Evolutionary conservation across 2,797 vertebrate species (phyloP), one percentile per base, ranked within the genome.

Genomic region (Muraenolepis orangiensis): DNA sequence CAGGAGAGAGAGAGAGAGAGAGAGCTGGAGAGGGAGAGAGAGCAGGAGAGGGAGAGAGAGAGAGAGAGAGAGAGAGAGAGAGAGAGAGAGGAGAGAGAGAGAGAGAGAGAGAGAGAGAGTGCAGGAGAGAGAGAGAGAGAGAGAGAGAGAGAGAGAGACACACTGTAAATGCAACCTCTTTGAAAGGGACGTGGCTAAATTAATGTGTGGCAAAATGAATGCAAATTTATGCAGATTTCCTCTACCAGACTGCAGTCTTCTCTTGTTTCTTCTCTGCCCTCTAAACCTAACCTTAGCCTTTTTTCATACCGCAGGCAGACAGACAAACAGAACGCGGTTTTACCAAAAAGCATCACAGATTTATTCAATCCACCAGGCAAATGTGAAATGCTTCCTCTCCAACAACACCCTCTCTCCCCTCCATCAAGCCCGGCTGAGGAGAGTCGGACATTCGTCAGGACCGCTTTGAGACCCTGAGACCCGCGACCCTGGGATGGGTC

Each of bases 141-240:
- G 11, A n/a, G 32, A 57, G 26, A 78, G 66, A 42, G 72, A 84
- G 78, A 76, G 71, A 80, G 57, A 76, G 72, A 78, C 75, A 86
- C 71, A 84, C 78, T 82, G 83, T 86, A 86, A 91, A 89, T 82
- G 79, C 75, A 78, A n/a, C 81, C 51, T 57, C 51, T 57, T 84
- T 86, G 82, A 76, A 85, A 88, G 85, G 86, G 80, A 85, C 84
- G 77, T 89, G 85, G 83, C 74, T 23, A 91, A 94, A 92, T 93
- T 91, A 94, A 91, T 80, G 51, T 87, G 82, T 90, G 81, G 82
- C 78, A 85, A 91, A 94, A 92, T 90, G 71, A 88, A 94, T 94
- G 93, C 90, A 93, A 95, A 94, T 93, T 73, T 91, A 94, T 94
- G 92, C 92, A 92, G 88, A 94, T 93, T 93, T 84, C 85, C 86